phyloP scores from a whole-genome alignment of 2,797 vertebrate genomes.

The Coccyzus lansbergi region DNA sequence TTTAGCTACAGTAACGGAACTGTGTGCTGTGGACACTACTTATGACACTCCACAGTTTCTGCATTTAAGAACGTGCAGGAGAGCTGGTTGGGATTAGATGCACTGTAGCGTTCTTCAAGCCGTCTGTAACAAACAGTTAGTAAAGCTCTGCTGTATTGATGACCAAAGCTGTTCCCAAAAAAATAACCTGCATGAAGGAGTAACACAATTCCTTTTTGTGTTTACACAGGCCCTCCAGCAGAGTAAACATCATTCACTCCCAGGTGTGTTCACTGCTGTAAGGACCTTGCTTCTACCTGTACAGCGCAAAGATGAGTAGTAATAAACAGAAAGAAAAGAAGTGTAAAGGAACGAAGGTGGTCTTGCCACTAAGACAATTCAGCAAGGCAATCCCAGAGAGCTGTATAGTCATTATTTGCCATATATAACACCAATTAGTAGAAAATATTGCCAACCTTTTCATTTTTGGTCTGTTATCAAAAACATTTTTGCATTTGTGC shows the following conservation, averaged over 20 bases:
- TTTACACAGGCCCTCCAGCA: background rate
- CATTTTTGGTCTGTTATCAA: background rate
- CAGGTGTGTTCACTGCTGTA: fast-evolving
- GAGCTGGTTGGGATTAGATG: background rate
- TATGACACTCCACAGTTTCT: fast-evolving
- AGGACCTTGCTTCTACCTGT: background rate
- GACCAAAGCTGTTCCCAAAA: background rate
- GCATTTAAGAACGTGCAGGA: background rate
- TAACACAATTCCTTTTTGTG: background rate
- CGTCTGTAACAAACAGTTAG: background rate
- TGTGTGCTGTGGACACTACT: fast-evolving
- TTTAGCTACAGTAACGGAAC: background rate
- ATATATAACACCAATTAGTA: background rate
- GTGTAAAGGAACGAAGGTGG: background rate
- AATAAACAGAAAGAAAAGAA: background rate
- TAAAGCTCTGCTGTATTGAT: background rate
- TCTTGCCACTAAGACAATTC: background rate
- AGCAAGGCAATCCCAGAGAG: background rate
- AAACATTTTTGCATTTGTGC: background rate
- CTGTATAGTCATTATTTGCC: background rate
- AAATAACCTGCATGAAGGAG: background rate
- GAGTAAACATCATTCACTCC: background rate
- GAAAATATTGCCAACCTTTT: background rate
- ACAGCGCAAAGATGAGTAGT: fast-evolving
- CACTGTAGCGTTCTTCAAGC: background rate